Conservation (phyloP, 2,797 vertebrate genomes). For the Dallia pectoralis region DNA sequence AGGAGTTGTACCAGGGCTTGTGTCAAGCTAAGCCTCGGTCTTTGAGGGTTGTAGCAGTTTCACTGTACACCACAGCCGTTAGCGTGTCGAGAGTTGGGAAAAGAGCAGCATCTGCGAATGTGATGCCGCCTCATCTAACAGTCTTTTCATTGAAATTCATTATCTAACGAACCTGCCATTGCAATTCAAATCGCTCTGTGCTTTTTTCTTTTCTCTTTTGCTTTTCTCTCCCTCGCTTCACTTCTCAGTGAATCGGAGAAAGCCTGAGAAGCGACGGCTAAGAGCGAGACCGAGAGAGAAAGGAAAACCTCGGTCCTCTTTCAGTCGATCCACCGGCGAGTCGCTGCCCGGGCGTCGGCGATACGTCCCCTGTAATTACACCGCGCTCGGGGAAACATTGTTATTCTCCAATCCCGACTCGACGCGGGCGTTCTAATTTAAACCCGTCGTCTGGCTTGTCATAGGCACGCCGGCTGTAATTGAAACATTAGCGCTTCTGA, state of each 20-base stretch:
- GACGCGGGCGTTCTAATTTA: constrained; percentile 59
- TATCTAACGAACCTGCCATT: constrained; percentile 16
- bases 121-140: constrained; percentile 16
- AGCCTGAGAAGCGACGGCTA: too few species aligned
- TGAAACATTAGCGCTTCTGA: constrained; percentile 69
- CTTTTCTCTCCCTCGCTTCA: not conserved
- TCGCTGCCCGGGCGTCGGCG: constrained; percentile 21
- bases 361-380: constrained; percentile 68
- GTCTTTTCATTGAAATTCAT: constrained; percentile 39
- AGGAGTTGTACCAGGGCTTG: not conserved
- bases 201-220: constrained; percentile 30
- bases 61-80: too few species aligned
- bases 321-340: constrained; percentile 53
- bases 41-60: not conserved
- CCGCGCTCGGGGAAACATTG: constrained; percentile 50
- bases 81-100: not conserved
- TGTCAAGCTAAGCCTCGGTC: not conserved
- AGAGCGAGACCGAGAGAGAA: not conserved
- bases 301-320: constrained; percentile 35
- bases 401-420: constrained; percentile 69
- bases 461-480: constrained; percentile 65
- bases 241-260: not conserved
- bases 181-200: constrained; percentile 49
- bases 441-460: constrained; percentile 60
- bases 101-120: constrained; percentile 5